Conservation (phyloP, 1,140 invertebrate species). For the Leptinotarsa texana region DNA sequence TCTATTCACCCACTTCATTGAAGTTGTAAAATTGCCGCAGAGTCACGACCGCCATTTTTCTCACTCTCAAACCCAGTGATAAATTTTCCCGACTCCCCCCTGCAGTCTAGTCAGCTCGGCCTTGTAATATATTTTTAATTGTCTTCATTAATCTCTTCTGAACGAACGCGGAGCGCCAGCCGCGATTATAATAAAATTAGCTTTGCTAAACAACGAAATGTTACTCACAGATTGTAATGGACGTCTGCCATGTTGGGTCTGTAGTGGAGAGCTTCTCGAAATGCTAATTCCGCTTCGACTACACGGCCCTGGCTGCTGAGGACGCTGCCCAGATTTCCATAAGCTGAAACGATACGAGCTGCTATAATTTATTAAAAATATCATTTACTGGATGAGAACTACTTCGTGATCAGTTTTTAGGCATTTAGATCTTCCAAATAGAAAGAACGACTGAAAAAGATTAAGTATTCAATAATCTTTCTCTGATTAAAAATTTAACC, state of each 20-base stretch:
- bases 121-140: conserved; percentile 29
- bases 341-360: conserved; percentile 67
- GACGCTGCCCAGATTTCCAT: conserved; percentile 90
- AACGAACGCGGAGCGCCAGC: conserved; percentile 8
- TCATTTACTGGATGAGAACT: no score
- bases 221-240: conserved; percentile 96
- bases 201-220: conserved; percentile 27
- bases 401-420: no score
- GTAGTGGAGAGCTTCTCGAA: conserved; percentile 82
- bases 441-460: no score
- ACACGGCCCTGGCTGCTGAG: conserved; percentile 82
- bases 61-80: neutral
- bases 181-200: conserved; percentile 27
- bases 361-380: no score
- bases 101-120: neutral
- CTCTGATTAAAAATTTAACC: no score
- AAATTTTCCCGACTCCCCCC: neutral
- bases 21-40: neutral
- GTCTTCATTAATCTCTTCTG: conserved; percentile 26
- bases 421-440: no score
- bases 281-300: conserved; percentile 84
- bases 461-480: no score
- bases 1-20: neutral
- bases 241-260: conserved; percentile 95
- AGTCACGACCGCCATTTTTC: neutral